Evolutionary conservation across 37 sponge, comb jelly and placozoan genomes (phyloP), one percentile per base, ranked within the genome.

Genomic region (Theonella swinhoei): DNA sequence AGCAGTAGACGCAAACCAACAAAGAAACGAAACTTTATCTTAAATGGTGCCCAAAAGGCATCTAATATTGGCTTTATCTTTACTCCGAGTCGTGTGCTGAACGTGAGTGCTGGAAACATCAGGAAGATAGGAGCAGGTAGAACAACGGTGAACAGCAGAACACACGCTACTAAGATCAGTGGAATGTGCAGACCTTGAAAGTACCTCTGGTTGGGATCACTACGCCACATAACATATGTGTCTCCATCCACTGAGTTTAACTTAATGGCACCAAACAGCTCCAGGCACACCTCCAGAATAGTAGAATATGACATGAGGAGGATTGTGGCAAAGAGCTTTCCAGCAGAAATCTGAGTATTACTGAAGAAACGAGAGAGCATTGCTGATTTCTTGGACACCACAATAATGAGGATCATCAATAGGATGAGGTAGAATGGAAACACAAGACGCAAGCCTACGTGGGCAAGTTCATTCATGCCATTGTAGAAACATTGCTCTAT

Each of bases 401-500:
- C 37, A 39, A 80, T 68, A 59, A 87, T 74, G 23, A 73, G 20
- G 1, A 80, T 1, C 89, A 83, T 82, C 24, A 89, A 74, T 36
- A 83, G 28, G 66, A 64, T 72, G 64, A 89, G 64, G 78, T 89
- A 89, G 30, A 78, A 33, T 31, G 89, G 89, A 61, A 83, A 89
- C 30, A 83, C 40, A 62, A 89, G 70, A 20, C 39, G 17, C 0
- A 89, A 74, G 25, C 41, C 70, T 20, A 70, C 35, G 7, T 39
- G 38, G 3, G 4, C 41, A 28, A 89, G 39, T 22, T 83, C n/a
- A 29, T 35, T 68, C 88, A 88, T 88, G 0, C 84, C 84, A 83
- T 78, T 60, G 62, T 77, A 89, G 79, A 89, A 89, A 41, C 89
- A 89, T 0, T 61, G 19, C 58, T 70, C 79, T 64, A 89, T 69